Evolutionary conservation across 2,113 vertebrate species (phyloP).

Genomic region (Mormoops blainvillei): DNA sequence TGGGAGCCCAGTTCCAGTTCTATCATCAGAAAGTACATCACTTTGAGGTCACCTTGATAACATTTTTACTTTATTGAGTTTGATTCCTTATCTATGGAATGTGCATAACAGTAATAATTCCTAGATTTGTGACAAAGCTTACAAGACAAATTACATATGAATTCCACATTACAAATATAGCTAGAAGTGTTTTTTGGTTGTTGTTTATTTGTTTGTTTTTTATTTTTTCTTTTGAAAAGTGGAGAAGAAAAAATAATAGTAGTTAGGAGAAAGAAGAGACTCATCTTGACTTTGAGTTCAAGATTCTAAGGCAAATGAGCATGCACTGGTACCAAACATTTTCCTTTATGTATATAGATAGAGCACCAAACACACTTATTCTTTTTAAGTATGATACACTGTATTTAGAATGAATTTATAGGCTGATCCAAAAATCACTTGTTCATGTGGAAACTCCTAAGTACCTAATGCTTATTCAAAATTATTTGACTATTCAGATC

Average conservation of each 20-base stretch:
- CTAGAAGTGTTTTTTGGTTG: neutral
- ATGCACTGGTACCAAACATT: neutral
- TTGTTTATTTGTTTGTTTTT: neutral
- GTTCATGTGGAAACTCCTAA: neutral
- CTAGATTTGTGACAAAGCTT: neutral
- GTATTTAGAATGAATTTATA: neutral
- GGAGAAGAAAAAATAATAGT: neutral
- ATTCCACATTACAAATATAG: neutral
- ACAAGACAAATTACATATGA: neutral
- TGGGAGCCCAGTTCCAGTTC: neutral
- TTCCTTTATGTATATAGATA: neutral
- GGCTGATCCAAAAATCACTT: neutral
- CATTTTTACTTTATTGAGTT: neutral
- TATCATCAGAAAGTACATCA: neutral
- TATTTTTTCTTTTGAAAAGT: neutral
- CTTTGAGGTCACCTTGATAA: accelerated
- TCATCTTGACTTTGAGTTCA: neutral
- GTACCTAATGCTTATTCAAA: neutral
- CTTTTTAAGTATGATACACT: neutral
- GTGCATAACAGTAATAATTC: neutral
- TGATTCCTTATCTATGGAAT: neutral
- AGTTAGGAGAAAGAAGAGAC: neutral
- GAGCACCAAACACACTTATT: neutral
- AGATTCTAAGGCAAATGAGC: neutral
- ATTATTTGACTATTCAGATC: neutral